Conservation (phyloP, 2,888 invertebrate species). For the Lottia scabra region DNA sequence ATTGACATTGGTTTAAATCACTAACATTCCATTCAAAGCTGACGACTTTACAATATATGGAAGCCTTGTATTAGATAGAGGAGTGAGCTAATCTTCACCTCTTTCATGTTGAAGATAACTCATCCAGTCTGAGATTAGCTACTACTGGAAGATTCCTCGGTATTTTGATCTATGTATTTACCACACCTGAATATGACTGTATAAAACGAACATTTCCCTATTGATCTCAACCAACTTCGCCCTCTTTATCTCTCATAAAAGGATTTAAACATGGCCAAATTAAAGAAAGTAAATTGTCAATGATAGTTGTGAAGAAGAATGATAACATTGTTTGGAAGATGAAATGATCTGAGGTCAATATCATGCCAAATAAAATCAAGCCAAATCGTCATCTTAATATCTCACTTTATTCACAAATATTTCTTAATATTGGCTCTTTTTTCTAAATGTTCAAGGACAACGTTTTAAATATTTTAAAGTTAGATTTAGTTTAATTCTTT, state of each 20-base stretch:
- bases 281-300: not conserved
- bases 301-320: slow-evolving; percentile 4
- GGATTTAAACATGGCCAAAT: not conserved
- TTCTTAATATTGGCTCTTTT: too few relatives aligned
- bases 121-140: not conserved
- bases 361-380: slow-evolving; percentile 3
- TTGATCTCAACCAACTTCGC: not conserved
- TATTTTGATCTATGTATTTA: slow-evolving; percentile 4
- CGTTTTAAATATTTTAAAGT: too few relatives aligned
- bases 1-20: slow-evolving; percentile 13
- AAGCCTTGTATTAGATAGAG: slow-evolving; percentile 19
- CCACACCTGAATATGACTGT: slow-evolving; percentile 6
- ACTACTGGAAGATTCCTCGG: slow-evolving; percentile 1
- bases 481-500: too few relatives aligned
- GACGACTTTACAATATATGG: slow-evolving; percentile 26
- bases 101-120: not conserved
- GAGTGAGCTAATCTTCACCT: slow-evolving; percentile 14
- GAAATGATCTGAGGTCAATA: not conserved
- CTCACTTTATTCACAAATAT: not conserved
- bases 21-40: slow-evolving; percentile 23
- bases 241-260: not conserved
- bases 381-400: not conserved
- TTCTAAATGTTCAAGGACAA: too few relatives aligned
- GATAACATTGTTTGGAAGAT: slow-evolving; percentile 1
- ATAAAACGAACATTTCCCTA: not conserved